Evolutionary conservation across 2,888 invertebrate genomes (phyloP), one percentile per base, ranked within the genome.

Genomic region (Aphidius colemani): DNA sequence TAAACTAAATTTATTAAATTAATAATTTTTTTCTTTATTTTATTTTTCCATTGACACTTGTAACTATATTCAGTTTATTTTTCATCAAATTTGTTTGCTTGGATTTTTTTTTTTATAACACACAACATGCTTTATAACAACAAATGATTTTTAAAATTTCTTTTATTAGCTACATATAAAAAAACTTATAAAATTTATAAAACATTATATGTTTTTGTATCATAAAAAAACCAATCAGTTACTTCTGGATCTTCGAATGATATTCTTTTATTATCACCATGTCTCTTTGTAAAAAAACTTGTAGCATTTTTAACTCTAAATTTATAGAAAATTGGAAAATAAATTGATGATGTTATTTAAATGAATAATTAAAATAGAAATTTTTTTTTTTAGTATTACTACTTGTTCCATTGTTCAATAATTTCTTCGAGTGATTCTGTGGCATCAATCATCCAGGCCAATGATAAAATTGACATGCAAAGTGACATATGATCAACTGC

Each of bases 381-480:
- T 57, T 4, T 7, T 11, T 46, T 18, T 11, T 55, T 30, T 39
- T 43, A 67, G 60, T 62, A 66, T 72, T 70, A 75, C 73, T 79
- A 75, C 74, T 79, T 78, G 71, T 72, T 67, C 76, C 79, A 75
- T 53, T 71, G 30, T 1, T 81, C 81, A n/a, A 78, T 66, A 43
- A 82, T 73, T 1, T 78, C 74, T 53, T 81, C 81, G 44, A 82
- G 66, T 0, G 77, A 76, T 67, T 82, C 82, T 1, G 82, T 82
- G 0, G 82, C 82, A 43, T 82, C 82, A 49, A 82, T 61, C 82
- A 82, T 82, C 82, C 82, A 82, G 2, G 80, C 70, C 40, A 82
- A 80, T 1, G 81, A 75, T 7, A 82, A 69, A 9, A 81, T 46
- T 1, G 82, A 74, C 43, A 78, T 67, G 59, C 80, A 80, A 63